Evolutionary conservation across 2,797 vertebrate genomes (phyloP).

Genomic region (Tragelaphus oryx): DNA sequence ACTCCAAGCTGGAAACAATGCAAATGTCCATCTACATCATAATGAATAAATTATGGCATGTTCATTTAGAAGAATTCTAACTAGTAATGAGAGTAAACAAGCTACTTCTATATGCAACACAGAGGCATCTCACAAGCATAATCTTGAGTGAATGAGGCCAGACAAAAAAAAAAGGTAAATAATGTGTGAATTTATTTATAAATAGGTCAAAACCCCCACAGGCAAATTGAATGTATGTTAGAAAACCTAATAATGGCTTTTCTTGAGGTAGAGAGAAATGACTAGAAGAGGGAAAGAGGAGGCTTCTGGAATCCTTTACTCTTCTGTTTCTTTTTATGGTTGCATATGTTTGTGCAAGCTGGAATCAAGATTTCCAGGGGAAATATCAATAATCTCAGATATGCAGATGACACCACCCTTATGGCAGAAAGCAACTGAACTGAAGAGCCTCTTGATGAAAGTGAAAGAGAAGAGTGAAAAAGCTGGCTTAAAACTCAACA

Average conservation of each 20-base stretch:
- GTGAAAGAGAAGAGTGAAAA: not conserved
- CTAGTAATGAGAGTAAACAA: not conserved
- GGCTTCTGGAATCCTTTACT: not conserved
- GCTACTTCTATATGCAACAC: not conserved
- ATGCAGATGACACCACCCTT: not conserved
- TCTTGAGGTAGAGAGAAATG: not conserved
- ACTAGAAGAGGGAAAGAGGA: not conserved
- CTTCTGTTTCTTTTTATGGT: not conserved
- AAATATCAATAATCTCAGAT: not conserved
- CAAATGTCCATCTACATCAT: not conserved
- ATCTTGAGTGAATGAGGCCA: not conserved
- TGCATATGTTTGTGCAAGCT: not conserved
- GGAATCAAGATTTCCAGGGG: not conserved
- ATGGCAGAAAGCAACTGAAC: not conserved
- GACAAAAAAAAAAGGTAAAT: not conserved
- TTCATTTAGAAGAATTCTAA: conserved; percentile 1
- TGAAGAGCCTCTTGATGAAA: not conserved
- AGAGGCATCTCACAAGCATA: not conserved
- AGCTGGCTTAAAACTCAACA: not conserved
- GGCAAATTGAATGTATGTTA: not conserved
- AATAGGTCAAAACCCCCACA: not conserved
- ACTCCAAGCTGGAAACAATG: not conserved
- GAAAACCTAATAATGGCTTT: not conserved
- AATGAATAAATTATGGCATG: not conserved
- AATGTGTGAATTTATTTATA: not conserved